A percentile compares a stretch with the other conserved stretches of the same genome.
These are phyloP conservation scores for Butorides virescens DNA, from an alignment of 2,113 vertebrate species.

Conservation along the genomic window DNA sequence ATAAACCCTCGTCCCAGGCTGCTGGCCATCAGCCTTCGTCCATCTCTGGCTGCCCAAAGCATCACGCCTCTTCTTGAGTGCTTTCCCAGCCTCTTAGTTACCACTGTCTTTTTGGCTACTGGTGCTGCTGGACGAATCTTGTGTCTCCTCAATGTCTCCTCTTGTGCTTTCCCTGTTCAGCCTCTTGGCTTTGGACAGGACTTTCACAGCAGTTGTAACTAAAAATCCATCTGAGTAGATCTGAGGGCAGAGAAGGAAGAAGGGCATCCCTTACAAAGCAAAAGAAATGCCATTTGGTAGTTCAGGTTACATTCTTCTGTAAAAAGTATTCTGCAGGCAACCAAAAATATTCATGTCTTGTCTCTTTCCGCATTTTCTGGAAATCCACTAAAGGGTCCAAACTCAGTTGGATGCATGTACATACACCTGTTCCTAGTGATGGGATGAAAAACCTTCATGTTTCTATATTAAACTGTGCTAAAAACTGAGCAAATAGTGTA, in stretches of 20 bases:
- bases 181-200: not conserved
- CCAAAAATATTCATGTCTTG: not conserved
- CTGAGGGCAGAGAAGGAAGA: not conserved
- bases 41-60: not conserved
- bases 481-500: not conserved
- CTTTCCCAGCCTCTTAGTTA: not conserved
- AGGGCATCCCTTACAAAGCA: not conserved
- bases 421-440: not conserved
- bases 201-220: not conserved
- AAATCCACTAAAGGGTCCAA: not conserved
- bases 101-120: not conserved
- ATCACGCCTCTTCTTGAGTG: not conserved
- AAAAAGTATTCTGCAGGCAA: not conserved
- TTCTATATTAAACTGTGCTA: not conserved
- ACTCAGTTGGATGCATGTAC: accelerated
- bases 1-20: not conserved
- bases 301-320: not conserved
- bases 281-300: not conserved
- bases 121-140: not conserved
- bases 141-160: not conserved
- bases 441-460: not conserved
- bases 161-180: not conserved
- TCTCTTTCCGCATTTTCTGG: not conserved
- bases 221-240: not conserved
- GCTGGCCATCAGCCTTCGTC: not conserved